Conservation (phyloP, 1,140 invertebrate species). For the Papilio helenus region DNA sequence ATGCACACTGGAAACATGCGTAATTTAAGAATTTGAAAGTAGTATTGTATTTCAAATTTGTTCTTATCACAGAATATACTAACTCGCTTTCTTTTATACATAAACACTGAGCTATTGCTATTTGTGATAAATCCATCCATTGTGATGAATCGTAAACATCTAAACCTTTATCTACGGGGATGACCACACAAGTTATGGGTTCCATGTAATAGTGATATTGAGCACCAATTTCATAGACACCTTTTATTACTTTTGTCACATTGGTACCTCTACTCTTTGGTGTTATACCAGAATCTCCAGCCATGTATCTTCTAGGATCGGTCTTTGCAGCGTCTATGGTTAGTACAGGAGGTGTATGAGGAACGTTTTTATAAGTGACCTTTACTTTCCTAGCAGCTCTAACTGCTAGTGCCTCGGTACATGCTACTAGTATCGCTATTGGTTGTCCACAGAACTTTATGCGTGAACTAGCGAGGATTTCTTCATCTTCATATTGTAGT, state of each 20-base stretch:
- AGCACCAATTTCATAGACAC: constrained; percentile 64
- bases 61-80: constrained; percentile 44
- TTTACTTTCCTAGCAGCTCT: constrained; percentile 86
- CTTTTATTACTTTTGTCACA: constrained; percentile 66
- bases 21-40: background rate
- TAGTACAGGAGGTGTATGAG: constrained; percentile 59
- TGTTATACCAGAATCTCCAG: constrained; percentile 54
- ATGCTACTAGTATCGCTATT: constrained; percentile 88
- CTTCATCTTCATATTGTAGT: constrained; percentile 75
- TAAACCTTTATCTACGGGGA: constrained; percentile 85
- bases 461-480: constrained; percentile 80
- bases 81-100: constrained; percentile 72
- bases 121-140: constrained; percentile 87
- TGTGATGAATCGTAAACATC: constrained; percentile 86
- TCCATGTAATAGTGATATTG: constrained; percentile 83
- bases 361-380: constrained; percentile 85
- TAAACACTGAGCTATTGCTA: constrained; percentile 84
- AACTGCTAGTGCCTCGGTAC: constrained; percentile 84
- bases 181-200: constrained; percentile 84
- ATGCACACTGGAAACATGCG: constrained; percentile 82
- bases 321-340: constrained; percentile 69
- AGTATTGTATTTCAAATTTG: constrained; percentile 6
- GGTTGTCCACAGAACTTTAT: constrained; percentile 89
- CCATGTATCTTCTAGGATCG: constrained; percentile 58
- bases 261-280: constrained; percentile 74